Evolutionary conservation across 1,140 invertebrate genomes (phyloP).

Genomic region (Drosophila ananassae): DNA sequence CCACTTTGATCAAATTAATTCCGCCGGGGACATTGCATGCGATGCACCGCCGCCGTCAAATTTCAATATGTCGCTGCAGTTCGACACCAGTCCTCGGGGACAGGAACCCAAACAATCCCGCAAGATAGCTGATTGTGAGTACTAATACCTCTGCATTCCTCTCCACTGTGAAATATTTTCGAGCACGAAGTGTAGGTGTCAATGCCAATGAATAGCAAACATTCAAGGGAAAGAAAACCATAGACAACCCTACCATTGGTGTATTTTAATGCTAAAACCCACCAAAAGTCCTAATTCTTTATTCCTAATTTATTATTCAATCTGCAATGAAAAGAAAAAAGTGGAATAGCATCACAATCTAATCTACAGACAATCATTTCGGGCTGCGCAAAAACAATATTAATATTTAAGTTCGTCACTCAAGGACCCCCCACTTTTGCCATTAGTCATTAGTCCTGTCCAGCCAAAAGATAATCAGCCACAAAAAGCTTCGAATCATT

Average conservation of each 20-base stretch:
- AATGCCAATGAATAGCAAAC: no score
- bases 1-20: slow-evolving; percentile 52
- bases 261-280: no score
- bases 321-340: background rate
- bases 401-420: slow-evolving; percentile 37
- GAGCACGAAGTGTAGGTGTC: no score
- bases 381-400: slow-evolving; percentile 6
- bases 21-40: slow-evolving; percentile 32
- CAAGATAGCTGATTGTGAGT: background rate
- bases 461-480: slow-evolving; percentile 33
- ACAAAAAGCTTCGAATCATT: slow-evolving; percentile 31
- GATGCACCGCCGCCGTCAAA: slow-evolving; percentile 22
- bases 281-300: no score
- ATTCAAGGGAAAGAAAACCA: no score
- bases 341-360: background rate
- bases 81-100: slow-evolving; percentile 38
- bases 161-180: background rate
- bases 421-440: background rate
- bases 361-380: slow-evolving; percentile 5
- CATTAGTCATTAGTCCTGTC: slow-evolving; percentile 32
- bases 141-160: background rate
- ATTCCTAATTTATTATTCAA: background rate
- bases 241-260: no score
- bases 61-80: slow-evolving; percentile 61
- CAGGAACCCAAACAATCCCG: slow-evolving; percentile 1